Conservation (phyloP, 2,113 vertebrate species). For the Picathartes gymnocephalus region DNA sequence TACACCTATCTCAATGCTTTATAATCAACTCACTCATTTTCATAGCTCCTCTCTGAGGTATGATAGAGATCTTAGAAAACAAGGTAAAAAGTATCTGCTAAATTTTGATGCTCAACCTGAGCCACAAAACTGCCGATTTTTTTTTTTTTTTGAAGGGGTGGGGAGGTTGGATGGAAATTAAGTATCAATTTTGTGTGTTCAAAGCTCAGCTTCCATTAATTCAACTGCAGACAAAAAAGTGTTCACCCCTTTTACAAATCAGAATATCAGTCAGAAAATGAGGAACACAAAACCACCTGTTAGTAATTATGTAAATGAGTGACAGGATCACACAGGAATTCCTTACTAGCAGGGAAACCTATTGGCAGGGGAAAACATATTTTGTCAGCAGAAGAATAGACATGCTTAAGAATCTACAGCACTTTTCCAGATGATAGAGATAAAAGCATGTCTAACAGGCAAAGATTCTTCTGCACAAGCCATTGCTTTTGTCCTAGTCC, state of each 20-base stretch:
- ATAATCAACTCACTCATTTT: not conserved
- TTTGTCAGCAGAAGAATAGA: slow-evolving; percentile 27
- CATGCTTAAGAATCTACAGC: not conserved
- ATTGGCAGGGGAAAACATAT: not conserved
- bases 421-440: not conserved
- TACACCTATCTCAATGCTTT: not conserved
- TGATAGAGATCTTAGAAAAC: not conserved
- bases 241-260: not conserved
- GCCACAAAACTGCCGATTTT: not conserved
- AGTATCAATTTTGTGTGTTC: not conserved
- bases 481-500: not conserved
- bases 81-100: not conserved
- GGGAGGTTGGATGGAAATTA: not conserved
- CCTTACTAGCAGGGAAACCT: not conserved
- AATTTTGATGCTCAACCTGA: not conserved
- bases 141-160: not conserved
- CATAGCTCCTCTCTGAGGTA: not conserved
- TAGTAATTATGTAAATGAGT: slow-evolving; percentile 33
- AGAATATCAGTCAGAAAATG: not conserved
- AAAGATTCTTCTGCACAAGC: not conserved
- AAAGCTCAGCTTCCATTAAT: not conserved
- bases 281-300: not conserved
- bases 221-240: not conserved
- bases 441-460: not conserved
- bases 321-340: slow-evolving; percentile 25